Evolutionary conservation across 2,888 invertebrate genomes (phyloP).

Genomic region (Bugula neritina): DNA sequence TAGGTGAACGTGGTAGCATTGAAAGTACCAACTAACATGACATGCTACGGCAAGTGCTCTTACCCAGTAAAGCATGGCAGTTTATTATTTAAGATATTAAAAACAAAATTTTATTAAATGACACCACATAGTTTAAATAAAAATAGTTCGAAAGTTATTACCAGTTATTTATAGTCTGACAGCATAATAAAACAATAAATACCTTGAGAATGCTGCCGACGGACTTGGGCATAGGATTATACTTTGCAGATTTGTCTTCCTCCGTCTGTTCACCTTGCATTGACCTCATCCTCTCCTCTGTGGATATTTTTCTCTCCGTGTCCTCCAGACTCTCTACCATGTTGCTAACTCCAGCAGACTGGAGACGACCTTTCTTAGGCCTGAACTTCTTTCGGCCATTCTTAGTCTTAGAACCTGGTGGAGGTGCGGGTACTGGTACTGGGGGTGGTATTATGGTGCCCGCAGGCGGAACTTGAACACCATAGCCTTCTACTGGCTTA

Average conservation of each 20-base stretch:
- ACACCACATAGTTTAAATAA: no score
- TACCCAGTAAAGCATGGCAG: no score
- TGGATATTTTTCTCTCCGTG: constrained; percentile 39
- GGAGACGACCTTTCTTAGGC: constrained; percentile 41
- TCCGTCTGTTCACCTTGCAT: constrained; percentile 28
- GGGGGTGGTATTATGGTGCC: neutral
- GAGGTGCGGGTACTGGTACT: neutral
- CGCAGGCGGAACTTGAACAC: neutral
- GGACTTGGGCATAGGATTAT: constrained; percentile 25
- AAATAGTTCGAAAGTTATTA: no score
- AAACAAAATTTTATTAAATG: no score
- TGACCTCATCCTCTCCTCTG: constrained; percentile 35
- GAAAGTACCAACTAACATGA: no score
- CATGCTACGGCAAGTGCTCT: no score
- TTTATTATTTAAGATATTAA: no score
- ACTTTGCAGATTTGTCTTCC: neutral
- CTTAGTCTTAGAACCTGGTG: constrained; percentile 18
- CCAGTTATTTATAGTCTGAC: no score
- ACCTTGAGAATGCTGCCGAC: constrained; percentile 26
- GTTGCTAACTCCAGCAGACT: constrained; percentile 37
- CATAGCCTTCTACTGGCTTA: neutral
- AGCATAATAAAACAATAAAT: neutral
- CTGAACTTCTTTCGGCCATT: constrained; percentile 37
- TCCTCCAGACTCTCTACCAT: constrained; percentile 44
- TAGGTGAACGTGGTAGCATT: no score